Evolutionary conservation across 1,140 invertebrate species (phyloP).

Genomic region (Ostrea edulis): DNA sequence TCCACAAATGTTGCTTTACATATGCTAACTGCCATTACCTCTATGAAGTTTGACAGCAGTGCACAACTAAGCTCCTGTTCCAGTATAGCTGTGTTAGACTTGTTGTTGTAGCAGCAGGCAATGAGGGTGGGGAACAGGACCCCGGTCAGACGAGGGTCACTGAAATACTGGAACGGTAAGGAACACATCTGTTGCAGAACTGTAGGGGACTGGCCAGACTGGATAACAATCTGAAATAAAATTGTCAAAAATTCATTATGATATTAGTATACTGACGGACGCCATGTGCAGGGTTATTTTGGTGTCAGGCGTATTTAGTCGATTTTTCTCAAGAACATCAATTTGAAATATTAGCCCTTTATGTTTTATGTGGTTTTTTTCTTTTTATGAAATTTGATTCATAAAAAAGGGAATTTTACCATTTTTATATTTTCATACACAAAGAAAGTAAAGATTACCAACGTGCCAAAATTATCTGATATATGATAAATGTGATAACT

Average conservation of each 20-base stretch:
- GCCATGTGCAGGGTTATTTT: too few relatives aligned
- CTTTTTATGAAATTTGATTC: too few relatives aligned
- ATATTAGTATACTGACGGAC: neutral
- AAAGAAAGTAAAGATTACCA: too few relatives aligned
- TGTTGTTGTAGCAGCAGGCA: constrained; percentile 87
- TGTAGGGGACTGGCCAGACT: constrained; percentile 89
- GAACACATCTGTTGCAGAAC: constrained; percentile 94
- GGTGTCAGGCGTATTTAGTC: too few relatives aligned
- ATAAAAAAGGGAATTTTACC: too few relatives aligned
- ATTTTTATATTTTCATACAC: too few relatives aligned
- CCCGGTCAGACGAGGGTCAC: constrained; percentile 86
- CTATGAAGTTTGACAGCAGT: constrained; percentile 80
- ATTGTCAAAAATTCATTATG: neutral
- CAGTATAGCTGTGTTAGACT: constrained; percentile 85
- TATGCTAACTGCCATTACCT: constrained; percentile 62
- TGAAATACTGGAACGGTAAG: constrained; percentile 93
- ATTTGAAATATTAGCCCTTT: neutral
- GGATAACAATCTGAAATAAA: constrained; percentile 85
- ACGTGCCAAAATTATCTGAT: too few relatives aligned
- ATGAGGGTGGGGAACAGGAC: constrained; percentile 93
- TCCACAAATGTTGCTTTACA: neutral
- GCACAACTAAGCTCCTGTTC: constrained; percentile 89
- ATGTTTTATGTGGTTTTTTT: too few relatives aligned
- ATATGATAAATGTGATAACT: too few relatives aligned
- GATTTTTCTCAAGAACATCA: neutral